These are phyloP conservation scores for Mionectes olivaceus DNA, from an alignment of 2,797 vertebrate genomes.

Conservation along the genomic window DNA sequence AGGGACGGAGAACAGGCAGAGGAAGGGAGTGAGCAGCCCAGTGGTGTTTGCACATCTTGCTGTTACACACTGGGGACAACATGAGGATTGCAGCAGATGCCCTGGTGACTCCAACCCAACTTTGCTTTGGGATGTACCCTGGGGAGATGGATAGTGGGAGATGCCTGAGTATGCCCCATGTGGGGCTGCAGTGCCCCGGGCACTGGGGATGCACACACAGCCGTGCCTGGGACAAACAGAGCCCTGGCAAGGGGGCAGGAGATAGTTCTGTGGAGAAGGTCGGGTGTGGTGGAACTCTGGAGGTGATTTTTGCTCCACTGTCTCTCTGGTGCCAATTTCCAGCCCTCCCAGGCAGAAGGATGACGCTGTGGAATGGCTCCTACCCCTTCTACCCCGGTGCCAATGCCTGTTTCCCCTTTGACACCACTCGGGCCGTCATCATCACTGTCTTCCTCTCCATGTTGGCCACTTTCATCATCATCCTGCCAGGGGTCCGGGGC, in stretches of 20 bases:
- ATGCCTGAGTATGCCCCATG: rapidly evolving
- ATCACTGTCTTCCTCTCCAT: conserved; percentile 85
- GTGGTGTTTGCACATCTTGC: rapidly evolving
- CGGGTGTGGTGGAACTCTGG: neutral
- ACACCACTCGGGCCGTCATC: conserved; percentile 79
- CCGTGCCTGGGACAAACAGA: rapidly evolving
- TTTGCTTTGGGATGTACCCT: neutral
- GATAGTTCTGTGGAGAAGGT: neutral
- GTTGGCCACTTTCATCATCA: conserved; percentile 83
- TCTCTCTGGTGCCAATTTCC: neutral
- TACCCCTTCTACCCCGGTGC: conserved; percentile 89
- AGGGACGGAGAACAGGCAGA: neutral
- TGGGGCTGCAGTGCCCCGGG: rapidly evolving
- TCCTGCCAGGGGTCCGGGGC: conserved; percentile 93
- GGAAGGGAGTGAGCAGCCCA: rapidly evolving
- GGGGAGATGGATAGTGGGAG: neutral
- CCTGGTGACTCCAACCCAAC: neutral
- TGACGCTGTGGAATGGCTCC: conserved; percentile 88
- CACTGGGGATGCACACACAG: neutral
- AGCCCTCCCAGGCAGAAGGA: conserved; percentile 38
- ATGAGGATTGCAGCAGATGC: neutral
- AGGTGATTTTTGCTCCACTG: neutral
- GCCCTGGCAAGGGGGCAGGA: neutral
- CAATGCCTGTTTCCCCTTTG: conserved; percentile 85
- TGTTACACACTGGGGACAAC: neutral